A percentile compares a stretch with the other conserved stretches of the same genome.
These are phyloP conservation scores for Anthoscopus minutus DNA, from an alignment of 2,113 vertebrate genomes.

Conservation along the genomic window DNA sequence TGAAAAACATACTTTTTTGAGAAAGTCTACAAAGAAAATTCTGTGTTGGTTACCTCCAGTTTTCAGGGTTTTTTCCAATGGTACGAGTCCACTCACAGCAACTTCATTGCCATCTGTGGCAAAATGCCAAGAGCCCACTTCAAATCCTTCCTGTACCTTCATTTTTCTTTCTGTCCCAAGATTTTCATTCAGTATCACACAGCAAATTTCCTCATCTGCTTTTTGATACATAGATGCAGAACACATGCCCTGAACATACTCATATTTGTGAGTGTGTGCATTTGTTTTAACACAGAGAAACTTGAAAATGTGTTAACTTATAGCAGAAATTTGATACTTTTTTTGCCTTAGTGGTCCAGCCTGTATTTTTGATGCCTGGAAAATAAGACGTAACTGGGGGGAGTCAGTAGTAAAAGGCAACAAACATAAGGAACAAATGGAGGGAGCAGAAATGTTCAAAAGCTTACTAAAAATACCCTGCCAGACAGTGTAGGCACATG, in stretches of 20 bases:
- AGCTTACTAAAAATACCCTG: neutral
- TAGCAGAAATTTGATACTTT: neutral
- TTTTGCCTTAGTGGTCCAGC: neutral
- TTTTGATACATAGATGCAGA: neutral
- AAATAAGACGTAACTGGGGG: neutral
- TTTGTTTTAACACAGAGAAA: neutral
- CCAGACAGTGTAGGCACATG: neutral
- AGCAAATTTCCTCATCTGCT: neutral
- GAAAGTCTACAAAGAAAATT: neutral
- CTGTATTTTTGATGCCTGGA: neutral
- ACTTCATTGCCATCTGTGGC: neutral
- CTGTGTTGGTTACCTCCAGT: neutral
- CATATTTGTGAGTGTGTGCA: fast-evolving
- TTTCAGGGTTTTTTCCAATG: neutral
- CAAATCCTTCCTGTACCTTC: neutral
- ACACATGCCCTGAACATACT: neutral
- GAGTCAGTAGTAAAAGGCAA: neutral
- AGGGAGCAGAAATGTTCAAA: neutral
- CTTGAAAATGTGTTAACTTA: neutral
- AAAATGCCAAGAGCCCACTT: neutral
- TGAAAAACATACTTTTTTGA: neutral
- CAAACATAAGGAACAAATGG: neutral
- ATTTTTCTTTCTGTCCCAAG: neutral
- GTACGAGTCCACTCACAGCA: neutral
- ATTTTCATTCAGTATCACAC: neutral